Percentiles rank a stretch among this genome's conserved stretches.
phyloP scores from a whole-genome alignment of 2,113 vertebrate species.

The Chunga burmeisteri region DNA sequence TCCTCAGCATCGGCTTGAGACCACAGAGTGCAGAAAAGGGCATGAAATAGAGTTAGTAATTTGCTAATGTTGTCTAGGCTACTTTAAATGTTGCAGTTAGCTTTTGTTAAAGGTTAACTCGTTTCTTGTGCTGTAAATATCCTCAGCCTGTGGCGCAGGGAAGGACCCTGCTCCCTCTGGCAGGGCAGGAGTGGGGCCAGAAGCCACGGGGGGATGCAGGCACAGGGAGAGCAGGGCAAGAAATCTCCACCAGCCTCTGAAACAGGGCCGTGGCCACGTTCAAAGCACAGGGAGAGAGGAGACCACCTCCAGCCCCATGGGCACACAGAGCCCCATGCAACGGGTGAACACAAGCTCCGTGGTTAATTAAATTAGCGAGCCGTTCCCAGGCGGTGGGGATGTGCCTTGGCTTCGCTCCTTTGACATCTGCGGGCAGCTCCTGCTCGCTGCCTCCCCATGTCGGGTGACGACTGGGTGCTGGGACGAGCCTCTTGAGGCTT shows the following conservation, averaged over 20 bases:
- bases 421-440: background rate
- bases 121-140: background rate
- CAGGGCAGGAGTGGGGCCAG: background rate
- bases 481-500: background rate
- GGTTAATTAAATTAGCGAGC: background rate
- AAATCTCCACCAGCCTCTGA: accelerated
- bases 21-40: accelerated
- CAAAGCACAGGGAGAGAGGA: background rate
- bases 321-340: background rate
- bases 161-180: background rate
- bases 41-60: background rate
- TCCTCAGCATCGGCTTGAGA: background rate
- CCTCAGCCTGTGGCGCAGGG: accelerated
- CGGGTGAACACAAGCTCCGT: accelerated
- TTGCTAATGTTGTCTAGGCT: background rate
- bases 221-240: background rate
- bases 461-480: background rate
- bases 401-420: background rate
- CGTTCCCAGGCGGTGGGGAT: background rate
- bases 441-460: accelerated
- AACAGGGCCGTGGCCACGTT: accelerated
- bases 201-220: accelerated
- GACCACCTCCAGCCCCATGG: accelerated
- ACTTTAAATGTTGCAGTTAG: background rate
- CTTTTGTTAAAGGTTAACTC: background rate